phyloP scores from a whole-genome alignment of 2,888 invertebrate genomes.

The Lydus trimaculatus region DNA sequence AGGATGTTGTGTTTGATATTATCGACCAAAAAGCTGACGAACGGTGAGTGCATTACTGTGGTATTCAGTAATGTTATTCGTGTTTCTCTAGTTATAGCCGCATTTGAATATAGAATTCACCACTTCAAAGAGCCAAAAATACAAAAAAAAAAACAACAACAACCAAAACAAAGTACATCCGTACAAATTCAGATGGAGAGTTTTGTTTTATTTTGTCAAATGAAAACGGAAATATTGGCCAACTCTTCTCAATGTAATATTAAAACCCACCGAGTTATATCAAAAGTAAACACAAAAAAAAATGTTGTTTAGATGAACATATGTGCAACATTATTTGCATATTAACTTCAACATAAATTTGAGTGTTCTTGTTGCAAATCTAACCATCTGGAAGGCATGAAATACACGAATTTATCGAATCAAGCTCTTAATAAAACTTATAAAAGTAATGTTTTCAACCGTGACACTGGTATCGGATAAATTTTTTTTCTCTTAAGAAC shows the following conservation, averaged over 20 bases:
- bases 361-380: neutral
- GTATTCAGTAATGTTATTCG: constrained; percentile 7
- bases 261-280: neutral
- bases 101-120: constrained; percentile 6
- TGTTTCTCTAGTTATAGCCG: constrained; percentile 11
- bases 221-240: constrained; percentile 16
- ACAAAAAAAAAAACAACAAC: neutral
- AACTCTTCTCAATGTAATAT: constrained; percentile 15
- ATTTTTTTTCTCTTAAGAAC: neutral
- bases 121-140: constrained; percentile 23
- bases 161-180: constrained; percentile 12
- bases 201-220: neutral
- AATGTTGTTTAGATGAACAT: constrained; percentile 19
- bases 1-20: neutral
- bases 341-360: constrained; percentile 21
- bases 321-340: constrained; percentile 29
- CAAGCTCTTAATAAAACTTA: neutral
- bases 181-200: constrained; percentile 12
- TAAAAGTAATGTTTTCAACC: neutral
- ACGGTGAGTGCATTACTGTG: constrained; percentile 11
- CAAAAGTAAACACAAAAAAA: constrained; percentile 6
- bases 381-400: too few relatives aligned
- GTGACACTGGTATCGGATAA: neutral
- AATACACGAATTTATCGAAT: too few relatives aligned
- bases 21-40: constrained; percentile 4